These are phyloP conservation scores for Thomomys bottae DNA, from an alignment of 2,113 vertebrate genomes.

Conservation along the genomic window DNA sequence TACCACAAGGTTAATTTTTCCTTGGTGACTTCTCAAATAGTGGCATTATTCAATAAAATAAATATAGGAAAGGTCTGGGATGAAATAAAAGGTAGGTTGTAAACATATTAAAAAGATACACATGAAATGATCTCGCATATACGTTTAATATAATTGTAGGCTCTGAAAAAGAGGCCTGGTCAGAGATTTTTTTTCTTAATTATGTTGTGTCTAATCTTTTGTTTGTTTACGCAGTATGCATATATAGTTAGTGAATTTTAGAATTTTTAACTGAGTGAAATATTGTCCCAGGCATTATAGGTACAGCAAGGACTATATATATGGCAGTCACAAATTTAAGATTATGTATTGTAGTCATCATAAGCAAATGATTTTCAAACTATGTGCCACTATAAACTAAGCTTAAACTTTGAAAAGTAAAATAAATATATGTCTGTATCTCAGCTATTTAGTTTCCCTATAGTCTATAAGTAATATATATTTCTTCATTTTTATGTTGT, in stretches of 20 bases:
- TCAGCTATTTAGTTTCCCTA: not conserved
- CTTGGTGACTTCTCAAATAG: not conserved
- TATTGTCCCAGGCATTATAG: not conserved
- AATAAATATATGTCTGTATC: not conserved
- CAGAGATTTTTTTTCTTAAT: not conserved
- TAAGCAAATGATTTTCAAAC: not conserved
- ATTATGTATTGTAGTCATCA: not conserved
- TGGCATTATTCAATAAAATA: not conserved
- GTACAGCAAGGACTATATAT: not conserved
- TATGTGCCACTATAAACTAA: not conserved
- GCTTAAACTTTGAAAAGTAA: not conserved
- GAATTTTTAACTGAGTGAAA: not conserved
- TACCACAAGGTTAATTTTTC: too few species aligned
- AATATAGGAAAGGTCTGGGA: not conserved
- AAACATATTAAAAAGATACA: not conserved
- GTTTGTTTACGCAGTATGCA: not conserved
- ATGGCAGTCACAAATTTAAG: not conserved
- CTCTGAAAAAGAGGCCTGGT: not conserved
- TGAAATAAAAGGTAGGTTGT: slow-evolving; percentile 30
- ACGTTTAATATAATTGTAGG: not conserved
- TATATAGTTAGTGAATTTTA: not conserved
- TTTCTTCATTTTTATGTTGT: not conserved
- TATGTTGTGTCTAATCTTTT: not conserved
- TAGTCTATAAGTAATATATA: not conserved
- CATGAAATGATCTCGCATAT: not conserved